phyloP scores from a whole-genome alignment of 1,140 invertebrate species.

The Drosophila repleta region DNA sequence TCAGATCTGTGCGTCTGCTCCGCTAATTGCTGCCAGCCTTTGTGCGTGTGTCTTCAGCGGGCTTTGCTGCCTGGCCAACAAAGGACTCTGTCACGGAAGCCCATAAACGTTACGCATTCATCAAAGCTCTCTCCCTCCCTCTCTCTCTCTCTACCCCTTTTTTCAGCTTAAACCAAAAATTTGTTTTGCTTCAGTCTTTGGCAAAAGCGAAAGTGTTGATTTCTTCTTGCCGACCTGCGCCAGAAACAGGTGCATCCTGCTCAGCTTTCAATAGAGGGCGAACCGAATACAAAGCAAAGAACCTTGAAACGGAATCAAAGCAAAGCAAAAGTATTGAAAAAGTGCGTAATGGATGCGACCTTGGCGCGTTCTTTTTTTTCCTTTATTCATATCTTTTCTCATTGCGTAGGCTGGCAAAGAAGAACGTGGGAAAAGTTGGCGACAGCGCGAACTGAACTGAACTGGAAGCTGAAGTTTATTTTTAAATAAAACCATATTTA shows the following conservation, averaged over 20 bases:
- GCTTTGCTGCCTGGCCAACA: conserved; percentile 17
- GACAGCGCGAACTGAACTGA: not conserved
- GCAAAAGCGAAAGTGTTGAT: conserved; percentile 74
- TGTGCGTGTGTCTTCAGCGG: not conserved
- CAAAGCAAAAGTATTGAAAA: conserved; percentile 19
- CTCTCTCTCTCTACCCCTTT: conserved; percentile 16
- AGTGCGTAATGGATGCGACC: conserved; percentile 27
- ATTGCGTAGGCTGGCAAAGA: conserved; percentile 4
- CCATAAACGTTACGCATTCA: conserved; percentile 29
- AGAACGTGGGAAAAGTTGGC: conserved; percentile 28
- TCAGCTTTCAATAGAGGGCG: conserved; percentile 19
- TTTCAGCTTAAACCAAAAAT: not conserved
- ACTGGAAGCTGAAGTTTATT: conserved; percentile 8
- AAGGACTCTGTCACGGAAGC: conserved; percentile 25
- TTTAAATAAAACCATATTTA: conserved; percentile 2
- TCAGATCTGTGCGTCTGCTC: conserved; percentile 12
- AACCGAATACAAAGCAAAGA: conserved; percentile 23
- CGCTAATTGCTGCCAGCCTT: conserved; percentile 14
- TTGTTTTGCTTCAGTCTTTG: conserved; percentile 17
- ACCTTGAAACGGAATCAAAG: conserved; percentile 24
- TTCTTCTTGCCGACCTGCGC: conserved; percentile 57
- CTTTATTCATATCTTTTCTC: not conserved
- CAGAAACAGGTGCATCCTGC: conserved; percentile 71
- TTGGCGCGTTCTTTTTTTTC: not conserved
- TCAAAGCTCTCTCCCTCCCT: conserved; percentile 13